These are phyloP conservation scores for Steinernema carpocapsae DNA, from an alignment of 2,888 invertebrate species.

Conservation along the genomic window DNA sequence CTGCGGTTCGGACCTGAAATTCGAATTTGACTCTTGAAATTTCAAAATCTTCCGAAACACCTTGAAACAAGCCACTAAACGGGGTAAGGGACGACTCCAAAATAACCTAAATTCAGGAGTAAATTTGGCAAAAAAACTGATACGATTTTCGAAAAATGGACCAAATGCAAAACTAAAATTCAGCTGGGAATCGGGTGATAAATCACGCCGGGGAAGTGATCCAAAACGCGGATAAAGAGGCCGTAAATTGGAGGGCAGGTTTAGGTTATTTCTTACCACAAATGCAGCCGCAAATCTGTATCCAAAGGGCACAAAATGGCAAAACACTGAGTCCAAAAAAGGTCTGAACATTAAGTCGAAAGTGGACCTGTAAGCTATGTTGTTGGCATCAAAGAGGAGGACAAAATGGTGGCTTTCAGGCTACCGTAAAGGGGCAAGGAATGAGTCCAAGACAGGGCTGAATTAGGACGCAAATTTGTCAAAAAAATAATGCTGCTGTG, in stretches of 20 bases:
- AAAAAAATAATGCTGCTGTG: too few species aligned
- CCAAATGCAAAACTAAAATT: too few species aligned
- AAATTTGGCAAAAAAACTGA: not conserved
- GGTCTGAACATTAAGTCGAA: not conserved
- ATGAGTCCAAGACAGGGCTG: too few species aligned
- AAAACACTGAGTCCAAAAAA: not conserved
- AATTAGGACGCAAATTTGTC: too few species aligned
- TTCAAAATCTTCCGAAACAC: not conserved
- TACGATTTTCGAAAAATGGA: too few species aligned
- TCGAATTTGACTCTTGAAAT: not conserved
- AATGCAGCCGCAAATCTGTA: too few species aligned
- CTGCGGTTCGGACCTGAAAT: not conserved
- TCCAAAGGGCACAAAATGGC: not conserved
- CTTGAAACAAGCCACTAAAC: not conserved
- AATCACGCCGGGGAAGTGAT: too few species aligned
- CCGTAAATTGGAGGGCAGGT: too few species aligned
- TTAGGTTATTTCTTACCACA: too few species aligned
- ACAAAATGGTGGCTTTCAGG: not conserved
- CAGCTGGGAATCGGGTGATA: too few species aligned
- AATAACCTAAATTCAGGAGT: not conserved
- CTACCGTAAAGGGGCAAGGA: too few species aligned
- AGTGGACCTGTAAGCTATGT: not conserved
- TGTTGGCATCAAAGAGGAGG: not conserved
- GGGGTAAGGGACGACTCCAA: not conserved
- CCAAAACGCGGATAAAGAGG: too few species aligned